Base-by-base conservation (phyloP, 2,113 vertebrate species). In the Rhombomys opimus region DNA sequence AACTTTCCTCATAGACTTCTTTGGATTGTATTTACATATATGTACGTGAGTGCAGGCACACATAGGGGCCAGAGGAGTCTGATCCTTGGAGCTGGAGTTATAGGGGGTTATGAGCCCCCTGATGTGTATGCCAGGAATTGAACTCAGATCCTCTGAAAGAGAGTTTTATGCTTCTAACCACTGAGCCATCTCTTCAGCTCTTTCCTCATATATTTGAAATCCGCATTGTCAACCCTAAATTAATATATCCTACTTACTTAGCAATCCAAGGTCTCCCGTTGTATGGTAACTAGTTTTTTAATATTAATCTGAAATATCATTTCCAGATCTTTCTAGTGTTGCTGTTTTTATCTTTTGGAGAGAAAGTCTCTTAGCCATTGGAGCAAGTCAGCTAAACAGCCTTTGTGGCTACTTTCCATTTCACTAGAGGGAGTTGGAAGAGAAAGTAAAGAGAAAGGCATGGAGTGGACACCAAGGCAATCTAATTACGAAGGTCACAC, bases 401-500 rank as follows among this genome's bases (percentile, higher is more conserved):
- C 38, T 22, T 12, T 0, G 30, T 77, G 94, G 91, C 54, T 75
- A n/a, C 72, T 87, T 95, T 94, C 95, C 96, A 91, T 94, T 68
- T 98, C 65, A 80, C 82, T 57, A 38, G 68, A 65, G 54, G 90
- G 84, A 22, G 13, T 63, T 85, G 80, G 93, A 81, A 89, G 85
- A 81, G n/a, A 97, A 95, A 91, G 78, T 4, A 27, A 61, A 72
- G 38, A 12, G 52, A 86, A 90, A 87, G 46, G 46, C 59, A 2
- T 54, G 3, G 89, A 91, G 59, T 76, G 96, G 94, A 90, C 41
- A 94, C 25, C 96, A 2, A 13, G 57, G 76, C 90, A 52, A 86
- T 95, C 90, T 92, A 94, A 93, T 97, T 96, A 90, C 54, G 13
- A 93, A 96, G 97, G 96, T 97, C 97, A 97, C 92, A 78, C 93